Conservation (phyloP, 2,113 vertebrate genomes). For the Catagonus wagneri region DNA sequence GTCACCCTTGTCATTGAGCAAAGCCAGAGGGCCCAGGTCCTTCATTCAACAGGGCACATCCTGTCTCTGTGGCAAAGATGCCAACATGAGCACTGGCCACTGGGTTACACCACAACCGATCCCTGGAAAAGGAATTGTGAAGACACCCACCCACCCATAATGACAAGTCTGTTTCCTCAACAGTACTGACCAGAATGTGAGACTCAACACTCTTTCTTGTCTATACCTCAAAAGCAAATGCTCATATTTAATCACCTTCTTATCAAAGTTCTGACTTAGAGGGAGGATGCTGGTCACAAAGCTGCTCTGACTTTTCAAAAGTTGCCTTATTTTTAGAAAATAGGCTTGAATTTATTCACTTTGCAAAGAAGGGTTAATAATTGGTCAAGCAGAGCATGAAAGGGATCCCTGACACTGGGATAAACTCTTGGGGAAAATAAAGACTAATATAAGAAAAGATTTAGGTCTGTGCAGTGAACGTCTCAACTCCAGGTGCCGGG, state of each 20-base stretch:
- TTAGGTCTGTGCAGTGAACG: conserved; percentile 84
- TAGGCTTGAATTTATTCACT: conserved; percentile 78
- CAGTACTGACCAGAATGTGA: neutral
- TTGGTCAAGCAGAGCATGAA: conserved; percentile 84
- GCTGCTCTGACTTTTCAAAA: conserved; percentile 57
- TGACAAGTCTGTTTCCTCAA: conserved; percentile 61
- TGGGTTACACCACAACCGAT: neutral
- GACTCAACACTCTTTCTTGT: conserved; percentile 13
- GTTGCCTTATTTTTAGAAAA: conserved; percentile 72
- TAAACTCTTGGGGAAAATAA: conserved; percentile 75
- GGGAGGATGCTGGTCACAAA: conserved; percentile 76
- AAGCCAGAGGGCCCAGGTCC: conserved; percentile 46
- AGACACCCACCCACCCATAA: neutral
- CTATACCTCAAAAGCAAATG: conserved; percentile 67
- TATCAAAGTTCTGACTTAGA: conserved; percentile 74
- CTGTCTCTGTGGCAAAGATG: neutral
- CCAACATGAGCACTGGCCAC: conserved; percentile 6
- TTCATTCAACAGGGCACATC: neutral
- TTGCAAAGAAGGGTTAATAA: conserved; percentile 82
- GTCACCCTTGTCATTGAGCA: conserved; percentile 68
- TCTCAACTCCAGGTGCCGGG: conserved; percentile 84
- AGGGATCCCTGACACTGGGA: conserved; percentile 76
- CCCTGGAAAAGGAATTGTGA: conserved; percentile 69
- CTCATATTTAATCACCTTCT: conserved; percentile 51
- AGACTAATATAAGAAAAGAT: conserved; percentile 52